Evolutionary conservation across 2,113 vertebrate genomes (phyloP).

Genomic region (Syngnathus typhle): DNA sequence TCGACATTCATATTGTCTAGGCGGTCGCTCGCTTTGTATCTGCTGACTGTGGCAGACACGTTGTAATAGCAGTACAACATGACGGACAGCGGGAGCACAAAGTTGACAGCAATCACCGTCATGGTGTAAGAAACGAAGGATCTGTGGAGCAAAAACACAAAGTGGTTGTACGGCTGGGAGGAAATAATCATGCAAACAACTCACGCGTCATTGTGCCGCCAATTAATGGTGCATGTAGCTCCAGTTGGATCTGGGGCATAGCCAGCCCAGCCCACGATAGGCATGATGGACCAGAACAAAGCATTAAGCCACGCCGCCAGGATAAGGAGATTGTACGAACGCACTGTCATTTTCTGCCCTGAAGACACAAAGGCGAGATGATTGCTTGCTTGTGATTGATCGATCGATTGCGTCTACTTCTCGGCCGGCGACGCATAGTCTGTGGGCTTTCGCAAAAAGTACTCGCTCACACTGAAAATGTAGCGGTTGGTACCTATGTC

Average conservation of each 20-base stretch:
- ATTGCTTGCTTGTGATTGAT: too few relatives aligned
- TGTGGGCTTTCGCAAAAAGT: neutral
- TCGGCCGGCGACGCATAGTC: too few relatives aligned
- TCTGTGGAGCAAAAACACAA: neutral
- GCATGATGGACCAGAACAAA: constrained; percentile 92
- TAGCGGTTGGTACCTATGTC: constrained; percentile 74
- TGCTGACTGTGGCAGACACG: constrained; percentile 77
- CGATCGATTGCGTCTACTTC: neutral
- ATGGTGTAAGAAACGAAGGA: constrained; percentile 18
- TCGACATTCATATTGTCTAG: constrained; percentile 75
- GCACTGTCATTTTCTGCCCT: constrained; percentile 84
- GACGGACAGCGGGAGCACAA: neutral
- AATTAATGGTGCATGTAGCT: constrained; percentile 94
- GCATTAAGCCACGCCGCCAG: constrained; percentile 90
- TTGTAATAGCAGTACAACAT: constrained; percentile 76
- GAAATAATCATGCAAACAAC: constrained; percentile 28
- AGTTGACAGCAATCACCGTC: constrained; percentile 8
- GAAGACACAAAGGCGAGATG: constrained; percentile 8
- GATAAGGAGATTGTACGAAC: constrained; percentile 78
- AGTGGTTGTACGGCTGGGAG: neutral
- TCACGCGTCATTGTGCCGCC: constrained; percentile 87
- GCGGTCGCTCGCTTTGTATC: constrained; percentile 68
- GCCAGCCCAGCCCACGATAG: constrained; percentile 84
- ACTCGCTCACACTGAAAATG: neutral
- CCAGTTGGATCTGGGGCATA: constrained; percentile 94